Base-by-base conservation (phyloP, 1,140 invertebrate species). In the Drosophila virilis region DNA sequence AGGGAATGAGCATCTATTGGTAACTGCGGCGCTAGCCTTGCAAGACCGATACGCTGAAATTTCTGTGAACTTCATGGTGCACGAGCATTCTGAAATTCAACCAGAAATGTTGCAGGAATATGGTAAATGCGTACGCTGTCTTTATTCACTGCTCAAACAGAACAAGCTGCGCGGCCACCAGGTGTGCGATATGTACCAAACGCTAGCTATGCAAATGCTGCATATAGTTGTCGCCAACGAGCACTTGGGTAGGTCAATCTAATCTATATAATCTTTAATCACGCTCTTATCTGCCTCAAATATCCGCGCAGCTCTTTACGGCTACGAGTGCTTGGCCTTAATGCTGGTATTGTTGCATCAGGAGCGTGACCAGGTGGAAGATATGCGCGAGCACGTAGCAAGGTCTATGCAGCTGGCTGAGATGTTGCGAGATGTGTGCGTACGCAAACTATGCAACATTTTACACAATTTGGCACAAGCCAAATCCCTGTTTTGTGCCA, bases 301-400 rank as follows among this genome's bases (percentile, higher is more conserved):
- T 3, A 17, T 17, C 5, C 0, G 54, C 62, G 40, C 32, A 85
- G 82, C 46, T 50, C 7, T 52, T 12, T 73, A 76, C 50, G 82
- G 82, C 17, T 73, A 59, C 13, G 82, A 85, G 51, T 52, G 75
- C n/a, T 73, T 85, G 64, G 83, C 82, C 6, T 28, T 45, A 0
- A 88, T 88, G 64, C 38, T 88, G 0, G 17, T 46, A 9, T 8
- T 60, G 8, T 6, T 78, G 6, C 52, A 66, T 1, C 9, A n/a
- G 1, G 46, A 73, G 0, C n/a, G 50, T 5, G 13, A 38, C 0
- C 28, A 71, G 1, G 28, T 51, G 6, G 37, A 66, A 9, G 32
- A 65, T 37, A 5, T 13, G 6, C 10, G 61, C 3, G 42, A 69
- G 35, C 37, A 62, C n/a, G 10, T 22, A 1, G 12, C 13, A 12